A percentile compares a stretch with the other conserved stretches of the same genome.
phyloP scores from a whole-genome alignment of 1,140 invertebrate species.

The Camponotus floridanus region DNA sequence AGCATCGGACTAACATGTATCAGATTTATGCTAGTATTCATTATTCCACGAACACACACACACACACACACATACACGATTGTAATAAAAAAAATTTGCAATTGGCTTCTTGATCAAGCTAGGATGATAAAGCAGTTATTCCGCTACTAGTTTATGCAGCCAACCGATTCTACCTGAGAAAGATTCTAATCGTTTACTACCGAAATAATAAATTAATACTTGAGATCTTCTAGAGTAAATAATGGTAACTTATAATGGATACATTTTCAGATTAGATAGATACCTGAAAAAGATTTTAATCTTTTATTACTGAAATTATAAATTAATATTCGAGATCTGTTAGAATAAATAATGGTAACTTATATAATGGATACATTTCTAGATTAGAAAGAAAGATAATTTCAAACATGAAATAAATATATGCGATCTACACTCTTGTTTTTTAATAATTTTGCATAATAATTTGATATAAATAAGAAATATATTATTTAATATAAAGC shows the following conservation, averaged over 20 bases:
- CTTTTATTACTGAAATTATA: not conserved
- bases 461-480: slow-evolving; percentile 15
- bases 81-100: not conserved
- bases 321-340: not conserved
- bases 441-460: slow-evolving; percentile 9
- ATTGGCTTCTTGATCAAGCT: not conserved
- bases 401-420: not conserved
- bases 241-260: not conserved
- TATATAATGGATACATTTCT: not conserved
- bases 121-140: slow-evolving; percentile 21
- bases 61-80: not conserved
- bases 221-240: not conserved
- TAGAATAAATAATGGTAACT: not conserved
- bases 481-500: not conserved
- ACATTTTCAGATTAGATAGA: not conserved
- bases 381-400: not conserved
- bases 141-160: not conserved
- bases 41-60: not conserved
- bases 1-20: not conserved
- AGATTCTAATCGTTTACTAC: not conserved
- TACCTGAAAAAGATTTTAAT: not conserved
- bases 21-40: not conserved
- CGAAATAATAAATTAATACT: not conserved
- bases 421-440: not conserved
- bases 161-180: not conserved